Evolutionary conservation across 1,140 invertebrate species (phyloP).

Genomic region (Steinernema khuongi): DNA sequence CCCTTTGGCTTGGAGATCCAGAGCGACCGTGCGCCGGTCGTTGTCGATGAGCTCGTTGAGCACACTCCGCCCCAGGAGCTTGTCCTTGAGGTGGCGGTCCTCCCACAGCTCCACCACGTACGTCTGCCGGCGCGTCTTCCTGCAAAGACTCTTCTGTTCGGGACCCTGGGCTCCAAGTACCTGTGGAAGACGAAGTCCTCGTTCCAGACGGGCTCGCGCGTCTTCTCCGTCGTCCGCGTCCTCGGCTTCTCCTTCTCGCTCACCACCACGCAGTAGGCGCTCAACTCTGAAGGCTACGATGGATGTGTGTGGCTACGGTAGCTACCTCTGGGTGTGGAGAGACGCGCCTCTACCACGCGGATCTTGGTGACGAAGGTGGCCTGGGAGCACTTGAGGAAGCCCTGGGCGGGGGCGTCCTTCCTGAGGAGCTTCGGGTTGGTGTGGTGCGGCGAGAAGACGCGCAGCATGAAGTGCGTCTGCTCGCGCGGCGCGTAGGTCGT

Average conservation of each 20-base stretch:
- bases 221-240: constrained; percentile 3
- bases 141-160: constrained; percentile 19
- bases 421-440: constrained; percentile 36
- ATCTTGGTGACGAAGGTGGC: constrained; percentile 25
- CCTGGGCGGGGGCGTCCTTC: constrained; percentile 29
- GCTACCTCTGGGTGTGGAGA: constrained; percentile 21
- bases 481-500: constrained; percentile 56
- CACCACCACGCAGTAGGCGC: constrained; percentile 24
- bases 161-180: constrained; percentile 5
- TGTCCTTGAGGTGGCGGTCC: constrained; percentile 31
- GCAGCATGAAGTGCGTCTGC: constrained; percentile 51
- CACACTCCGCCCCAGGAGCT: constrained; percentile 22
- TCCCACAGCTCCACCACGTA: constrained; percentile 38
- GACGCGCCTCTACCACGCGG: constrained; percentile 29
- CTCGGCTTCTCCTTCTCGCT: constrained; percentile 34
- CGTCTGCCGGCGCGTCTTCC: constrained; percentile 19
- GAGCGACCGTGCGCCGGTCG: constrained; percentile 28
- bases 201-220: constrained; percentile 25
- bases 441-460: constrained; percentile 45
- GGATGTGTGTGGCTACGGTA: neutral
- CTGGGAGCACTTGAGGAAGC: constrained; percentile 19
- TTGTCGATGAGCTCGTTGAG: constrained; percentile 43
- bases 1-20: constrained; percentile 12
- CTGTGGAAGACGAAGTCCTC: constrained; percentile 43
- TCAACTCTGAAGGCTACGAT: constrained; percentile 2